Base-by-base conservation (phyloP, 2,113 vertebrate genomes). In the Phalacrocorax carbo region DNA sequence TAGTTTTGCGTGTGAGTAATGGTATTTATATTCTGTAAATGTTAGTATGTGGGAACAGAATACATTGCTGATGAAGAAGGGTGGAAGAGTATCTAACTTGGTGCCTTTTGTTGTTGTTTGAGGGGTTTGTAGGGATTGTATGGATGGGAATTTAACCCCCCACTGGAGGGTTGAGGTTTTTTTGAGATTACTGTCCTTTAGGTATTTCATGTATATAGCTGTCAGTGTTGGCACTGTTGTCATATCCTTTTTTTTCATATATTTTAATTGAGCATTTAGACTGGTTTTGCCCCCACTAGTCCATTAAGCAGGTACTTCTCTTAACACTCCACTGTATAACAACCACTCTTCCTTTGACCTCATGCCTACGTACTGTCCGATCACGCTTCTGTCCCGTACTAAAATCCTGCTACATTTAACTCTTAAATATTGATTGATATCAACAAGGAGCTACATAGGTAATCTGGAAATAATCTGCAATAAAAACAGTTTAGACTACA, bases 331-430 rank as follows among this genome's bases (percentile, higher is more conserved):
- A 1, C 36, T 21, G 52, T 26, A 0, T 12, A 51, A 16, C 18
- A 42, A 26, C 38, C 27, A 5, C 64, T 54, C 22, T 36, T 79
- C 36, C 40, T 72, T 25, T 57, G 48, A 11, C 8, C 22, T 46
- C 11, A 5, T 14, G 11, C 49, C 62, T 44, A 5, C 1, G 3
- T 55, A 7, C 9, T 23, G 44, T 26, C 55, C 1, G 0, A 2
- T n/a, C 15, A 0, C 2, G 14, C 11, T 87, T 48, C 66, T 76
- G 20, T 38, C 29, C 27, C 15, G 30, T 34, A 13, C 21, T 60
- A 1, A 10, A 5, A 30, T 57, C 27, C 52, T 36, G 18, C 15
- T 29, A 23, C 15, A 4, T 34, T 40, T 36, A 60, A 29, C n/a
- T 32, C 23, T 30, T 44, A 32, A 57, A 25, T 57, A 48, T 15